phyloP scores from a whole-genome alignment of 2,113 vertebrate genomes.

The Carassius auratus region DNA sequence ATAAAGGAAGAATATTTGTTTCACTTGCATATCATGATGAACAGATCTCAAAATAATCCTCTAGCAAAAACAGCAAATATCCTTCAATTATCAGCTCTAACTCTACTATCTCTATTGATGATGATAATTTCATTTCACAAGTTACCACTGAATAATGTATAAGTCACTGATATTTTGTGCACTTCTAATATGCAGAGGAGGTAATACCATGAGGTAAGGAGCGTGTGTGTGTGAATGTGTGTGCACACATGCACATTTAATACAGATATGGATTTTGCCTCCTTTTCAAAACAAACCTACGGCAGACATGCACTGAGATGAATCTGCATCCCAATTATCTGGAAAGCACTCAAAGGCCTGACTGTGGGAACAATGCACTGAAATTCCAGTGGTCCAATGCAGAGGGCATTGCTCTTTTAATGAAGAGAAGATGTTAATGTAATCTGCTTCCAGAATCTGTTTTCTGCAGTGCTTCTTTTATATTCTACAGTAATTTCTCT shows the following conservation, averaged over 20 bases:
- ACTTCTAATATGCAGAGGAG: neutral
- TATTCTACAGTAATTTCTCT: slow-evolving; percentile 38
- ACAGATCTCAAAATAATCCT: no score
- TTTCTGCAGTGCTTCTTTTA: slow-evolving; percentile 50
- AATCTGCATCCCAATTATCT: slow-evolving; percentile 55
- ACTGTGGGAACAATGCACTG: slow-evolving; percentile 57
- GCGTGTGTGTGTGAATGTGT: neutral
- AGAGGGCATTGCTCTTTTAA: slow-evolving; percentile 57
- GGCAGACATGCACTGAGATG: slow-evolving; percentile 26
- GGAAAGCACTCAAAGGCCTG: slow-evolving; percentile 37
- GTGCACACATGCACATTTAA: neutral
- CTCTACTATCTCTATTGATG: no score
- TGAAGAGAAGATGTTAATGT: slow-evolving; percentile 57
- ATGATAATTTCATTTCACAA: neutral
- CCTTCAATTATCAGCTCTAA: neutral
- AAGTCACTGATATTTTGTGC: neutral
- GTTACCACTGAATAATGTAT: neutral
- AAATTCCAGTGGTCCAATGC: slow-evolving; percentile 50
- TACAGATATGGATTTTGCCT: neutral
- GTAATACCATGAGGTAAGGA: neutral
- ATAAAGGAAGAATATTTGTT: neutral
- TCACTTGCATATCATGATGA: no score
- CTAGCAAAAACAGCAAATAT: no score
- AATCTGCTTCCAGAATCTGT: slow-evolving; percentile 61
- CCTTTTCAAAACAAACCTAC: slow-evolving; percentile 5